Evolutionary conservation across 2,888 invertebrate genomes (phyloP), one percentile per base, ranked within the genome.

Genomic region (Hemistola chrysoprasaria): DNA sequence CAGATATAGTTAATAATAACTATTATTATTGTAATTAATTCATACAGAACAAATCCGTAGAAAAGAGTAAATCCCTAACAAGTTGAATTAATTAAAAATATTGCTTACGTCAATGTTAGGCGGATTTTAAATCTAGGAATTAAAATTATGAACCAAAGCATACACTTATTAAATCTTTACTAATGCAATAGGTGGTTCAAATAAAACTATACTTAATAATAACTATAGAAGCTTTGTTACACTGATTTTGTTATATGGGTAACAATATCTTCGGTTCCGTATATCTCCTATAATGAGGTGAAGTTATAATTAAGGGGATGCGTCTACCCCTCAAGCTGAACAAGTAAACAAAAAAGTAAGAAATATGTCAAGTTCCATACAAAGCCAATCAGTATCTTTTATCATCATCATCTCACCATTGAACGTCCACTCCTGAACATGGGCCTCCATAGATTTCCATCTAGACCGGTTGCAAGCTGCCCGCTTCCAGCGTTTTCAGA

Each of bases 71-170:
- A 16, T 16, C 2, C 16, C 16, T 16, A 16, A 16, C 16, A 16
- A 16, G 4, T 16, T 4, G 16, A n/a, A n/a, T n/a, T n/a, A 56
- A 53, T 51, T 57, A 58, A 59, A 60, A 59, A 59, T 69, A 73
- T 73, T 71, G 71, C 75, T 77, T 69, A 75, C 65, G 65, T 71
- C 64, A 72, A 65, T 65, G 60, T 71, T 74, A 79, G 79, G 76
- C 78, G 80, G 80, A 80, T 58, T 59, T 56, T 38, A 38, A 44
- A 22, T 24, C 38, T 36, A 41, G 8, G 22, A 31, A 43, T 42
- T 42, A 46, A 41, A 38, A 25, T 9, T 33, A 21, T 35, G 28
- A 43, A 45, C 29, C 27, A 40, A 39, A 16, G 8, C 22, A 25
- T 8, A 20, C 7, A 5, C 23, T 7, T 24, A 11, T n/a, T 8